Evolutionary conservation across 2,888 invertebrate species (phyloP), one percentile per base, ranked within the genome.

Genomic region (Meta bourneti): DNA sequence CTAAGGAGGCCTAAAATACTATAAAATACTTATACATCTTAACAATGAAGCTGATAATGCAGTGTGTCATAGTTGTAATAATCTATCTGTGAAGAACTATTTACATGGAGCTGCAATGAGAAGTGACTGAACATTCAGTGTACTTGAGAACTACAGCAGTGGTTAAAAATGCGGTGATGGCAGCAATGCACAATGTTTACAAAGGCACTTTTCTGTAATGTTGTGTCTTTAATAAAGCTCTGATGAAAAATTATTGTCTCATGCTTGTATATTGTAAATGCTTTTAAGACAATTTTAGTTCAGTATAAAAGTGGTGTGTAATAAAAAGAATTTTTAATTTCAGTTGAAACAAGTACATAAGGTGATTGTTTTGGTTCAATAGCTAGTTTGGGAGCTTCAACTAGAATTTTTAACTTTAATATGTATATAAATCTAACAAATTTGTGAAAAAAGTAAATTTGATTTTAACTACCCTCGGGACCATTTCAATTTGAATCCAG

Each of bases 161-260:
- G 89, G 84, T 88, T 84, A 48, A 85, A 54, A 92, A 84, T 61
- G 83, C 72, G 91, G 89, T 92, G 89, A 89, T 89, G 89, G 91
- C 91, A 92, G 91, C 91, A 89, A 84, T 89, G 91, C 91, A 92
- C 91, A 88, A 92, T 88, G 91, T 92, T 92, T 92, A 84, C 91
- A 92, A 87, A 92, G 91, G 91, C 91, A 92, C 91, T 88, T 92
- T 92, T 92, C 91, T 92, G 91, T 92, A 92, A 88, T 92, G 91
- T 92, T 92, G 91, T 90, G 90, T 92, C 91, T 92, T 89, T 92
- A 92, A 92, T 92, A 92, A 92, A 92, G 91, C 89, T 89, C 91
- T 92, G 91, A 85, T 84, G 74, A 92, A 91, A 91, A 91, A 78
- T 48, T 0, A 74, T 19, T 8, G 19, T 74, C 20, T 19, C 20